Percentiles rank a stretch among this genome's conserved stretches.
Evolutionary conservation across 2,888 invertebrate genomes (phyloP).

Genomic region (Morpho helenor): DNA sequence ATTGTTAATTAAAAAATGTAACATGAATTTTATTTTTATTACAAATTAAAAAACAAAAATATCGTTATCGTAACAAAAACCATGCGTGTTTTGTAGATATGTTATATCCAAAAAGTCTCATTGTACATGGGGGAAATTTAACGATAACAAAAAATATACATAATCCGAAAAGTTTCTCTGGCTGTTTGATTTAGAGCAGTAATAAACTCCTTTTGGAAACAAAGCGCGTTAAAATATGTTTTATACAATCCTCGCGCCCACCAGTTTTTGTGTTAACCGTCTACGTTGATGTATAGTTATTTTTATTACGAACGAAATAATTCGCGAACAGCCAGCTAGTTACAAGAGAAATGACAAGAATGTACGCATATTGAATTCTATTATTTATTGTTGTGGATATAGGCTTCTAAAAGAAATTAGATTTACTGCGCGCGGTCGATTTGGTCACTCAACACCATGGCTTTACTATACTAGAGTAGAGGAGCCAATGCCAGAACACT

Average conservation of each 20-base stretch:
- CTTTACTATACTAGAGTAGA: too few species aligned
- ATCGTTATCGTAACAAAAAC: too few species aligned
- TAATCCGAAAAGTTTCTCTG: conserved; percentile 1
- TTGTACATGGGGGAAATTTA: neutral
- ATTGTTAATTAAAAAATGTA: too few species aligned
- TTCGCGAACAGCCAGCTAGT: neutral
- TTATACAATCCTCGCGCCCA: neutral
- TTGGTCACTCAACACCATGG: too few species aligned
- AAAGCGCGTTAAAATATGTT: conserved; percentile 2
- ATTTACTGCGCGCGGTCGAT: too few species aligned
- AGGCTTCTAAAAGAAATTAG: neutral
- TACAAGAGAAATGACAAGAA: neutral
- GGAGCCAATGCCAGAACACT: too few species aligned
- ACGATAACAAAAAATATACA: neutral
- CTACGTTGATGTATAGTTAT: conserved; percentile 5
- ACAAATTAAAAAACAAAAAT: too few species aligned
- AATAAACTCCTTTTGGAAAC: conserved; percentile 5
- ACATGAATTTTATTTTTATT: too few species aligned
- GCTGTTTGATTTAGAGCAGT: conserved; percentile 10
- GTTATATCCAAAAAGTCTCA: too few species aligned
- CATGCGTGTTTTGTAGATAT: too few species aligned
- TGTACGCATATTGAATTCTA: neutral
- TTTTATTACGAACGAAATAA: conserved; percentile 1
- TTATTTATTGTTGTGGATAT: neutral
- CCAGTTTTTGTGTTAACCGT: conserved; percentile 4